These are phyloP conservation scores for Spisula subtruncata DNA, from an alignment of 2,888 invertebrate species.

Conservation along the genomic window DNA sequence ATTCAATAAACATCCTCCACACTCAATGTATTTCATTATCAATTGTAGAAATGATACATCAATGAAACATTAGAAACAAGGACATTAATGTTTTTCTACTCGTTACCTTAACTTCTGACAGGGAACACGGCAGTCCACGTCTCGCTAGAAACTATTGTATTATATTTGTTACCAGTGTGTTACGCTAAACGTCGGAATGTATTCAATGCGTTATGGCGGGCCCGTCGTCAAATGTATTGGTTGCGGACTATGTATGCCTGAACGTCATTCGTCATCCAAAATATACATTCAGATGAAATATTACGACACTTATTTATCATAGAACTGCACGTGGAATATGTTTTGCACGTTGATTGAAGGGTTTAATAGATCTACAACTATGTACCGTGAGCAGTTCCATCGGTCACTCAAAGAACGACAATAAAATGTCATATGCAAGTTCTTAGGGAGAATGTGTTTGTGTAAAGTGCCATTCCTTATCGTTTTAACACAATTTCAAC, in stretches of 20 bases:
- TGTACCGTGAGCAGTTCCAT: background rate
- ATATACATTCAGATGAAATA: slow-evolving; percentile 2
- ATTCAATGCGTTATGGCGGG: slow-evolving; percentile 33
- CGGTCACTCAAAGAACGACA: too few relatives aligned
- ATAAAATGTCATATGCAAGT: too few relatives aligned
- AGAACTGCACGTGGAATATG: background rate
- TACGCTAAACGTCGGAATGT: slow-evolving; percentile 34
- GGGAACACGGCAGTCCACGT: slow-evolving; percentile 29
- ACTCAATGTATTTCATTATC: slow-evolving; percentile 60
- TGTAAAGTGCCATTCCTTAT: too few relatives aligned
- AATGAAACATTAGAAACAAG: slow-evolving; percentile 48
- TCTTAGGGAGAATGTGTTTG: too few relatives aligned
- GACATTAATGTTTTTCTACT: slow-evolving; percentile 71
- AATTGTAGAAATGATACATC: slow-evolving; percentile 65
- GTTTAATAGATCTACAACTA: background rate
- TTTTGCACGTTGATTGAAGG: background rate
- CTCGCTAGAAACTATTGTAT: slow-evolving; percentile 24
- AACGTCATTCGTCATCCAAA: background rate
- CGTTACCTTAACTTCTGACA: slow-evolving; percentile 45
- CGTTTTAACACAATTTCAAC: too few relatives aligned
- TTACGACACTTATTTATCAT: slow-evolving; percentile 1
- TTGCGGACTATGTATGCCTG: background rate
- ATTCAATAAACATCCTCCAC: slow-evolving; percentile 30
- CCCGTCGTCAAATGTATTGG: slow-evolving; percentile 37
- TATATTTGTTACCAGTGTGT: slow-evolving; percentile 27